These are phyloP conservation scores for Limanda limanda DNA, from an alignment of 2,113 vertebrate genomes.

Conservation along the genomic window DNA sequence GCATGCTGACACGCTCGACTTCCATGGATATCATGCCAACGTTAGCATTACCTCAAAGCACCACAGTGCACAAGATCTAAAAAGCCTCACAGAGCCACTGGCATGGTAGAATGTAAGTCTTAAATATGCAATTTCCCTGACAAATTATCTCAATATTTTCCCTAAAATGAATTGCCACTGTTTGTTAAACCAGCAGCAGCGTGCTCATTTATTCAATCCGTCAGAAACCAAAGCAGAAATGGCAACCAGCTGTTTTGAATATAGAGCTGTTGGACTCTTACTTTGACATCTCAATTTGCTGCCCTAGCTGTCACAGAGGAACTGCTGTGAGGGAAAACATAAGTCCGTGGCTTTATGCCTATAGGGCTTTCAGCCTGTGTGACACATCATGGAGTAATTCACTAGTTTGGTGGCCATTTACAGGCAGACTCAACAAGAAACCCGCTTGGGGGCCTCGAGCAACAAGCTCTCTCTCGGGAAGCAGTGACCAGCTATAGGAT, in stretches of 20 bases:
- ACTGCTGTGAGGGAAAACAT: conserved; percentile 66
- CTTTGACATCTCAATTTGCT: conserved; percentile 69
- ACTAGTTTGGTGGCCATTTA: conserved; percentile 78
- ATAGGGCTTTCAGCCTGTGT: conserved; percentile 60
- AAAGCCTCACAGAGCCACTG: neutral
- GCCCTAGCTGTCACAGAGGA: conserved; percentile 66
- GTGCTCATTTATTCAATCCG: conserved; percentile 22
- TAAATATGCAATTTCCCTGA: conserved; percentile 30
- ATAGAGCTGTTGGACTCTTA: conserved; percentile 45
- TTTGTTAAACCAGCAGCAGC: conserved; percentile 37
- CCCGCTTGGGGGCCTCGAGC: conserved; percentile 60
- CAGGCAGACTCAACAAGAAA: conserved; percentile 67
- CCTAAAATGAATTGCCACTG: conserved; percentile 25
- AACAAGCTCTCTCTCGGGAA: conserved; percentile 67
- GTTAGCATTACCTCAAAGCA: conserved; percentile 1
- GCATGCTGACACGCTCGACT: neutral
- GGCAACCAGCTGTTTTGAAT: conserved; percentile 59
- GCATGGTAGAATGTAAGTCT: neutral
- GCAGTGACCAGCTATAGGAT: conserved; percentile 51
- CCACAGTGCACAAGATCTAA: neutral
- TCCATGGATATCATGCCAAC: neutral
- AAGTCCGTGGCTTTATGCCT: conserved; percentile 62
- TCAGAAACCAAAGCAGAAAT: conserved; percentile 22
- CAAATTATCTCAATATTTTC: conserved; percentile 30
- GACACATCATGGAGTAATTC: conserved; percentile 77